Evolutionary conservation across 64 coral and sea anemone species (phyloP).

Genomic region (Pocillopora verrucosa): DNA sequence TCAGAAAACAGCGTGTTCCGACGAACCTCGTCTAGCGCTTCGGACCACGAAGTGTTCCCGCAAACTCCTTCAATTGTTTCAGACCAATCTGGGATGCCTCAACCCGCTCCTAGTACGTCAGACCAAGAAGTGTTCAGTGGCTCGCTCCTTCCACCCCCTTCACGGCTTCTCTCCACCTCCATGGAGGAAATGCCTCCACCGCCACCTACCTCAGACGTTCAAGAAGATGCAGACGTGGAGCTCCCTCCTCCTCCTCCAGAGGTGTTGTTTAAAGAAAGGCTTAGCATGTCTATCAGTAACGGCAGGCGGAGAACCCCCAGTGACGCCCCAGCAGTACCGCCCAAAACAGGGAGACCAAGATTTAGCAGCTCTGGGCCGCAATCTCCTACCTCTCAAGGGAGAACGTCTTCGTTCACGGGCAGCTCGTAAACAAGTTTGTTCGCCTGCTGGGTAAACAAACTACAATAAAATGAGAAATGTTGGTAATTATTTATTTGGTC

Average conservation of each 20-base stretch:
- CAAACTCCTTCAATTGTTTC: background rate
- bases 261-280: slow-evolving; percentile 53
- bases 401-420: background rate
- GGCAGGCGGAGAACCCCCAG: slow-evolving; percentile 21
- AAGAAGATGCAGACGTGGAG: slow-evolving; percentile 62
- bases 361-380: slow-evolving; percentile 14
- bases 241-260: slow-evolving; percentile 88
- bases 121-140: slow-evolving; percentile 33
- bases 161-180: background rate
- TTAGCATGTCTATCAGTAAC: slow-evolving; percentile 49
- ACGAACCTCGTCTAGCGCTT: slow-evolving; percentile 12
- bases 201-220: slow-evolving; percentile 12
- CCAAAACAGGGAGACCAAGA: slow-evolving; percentile 44
- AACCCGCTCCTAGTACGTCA: slow-evolving; percentile 3
- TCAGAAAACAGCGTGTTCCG: slow-evolving; percentile 23
- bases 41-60: slow-evolving; percentile 32
- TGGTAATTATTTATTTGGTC: background rate
- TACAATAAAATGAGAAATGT: background rate
- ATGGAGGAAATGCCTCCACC: slow-evolving; percentile 69
- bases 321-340: slow-evolving; percentile 17
- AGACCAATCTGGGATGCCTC: slow-evolving; percentile 17
- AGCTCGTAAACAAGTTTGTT: background rate
- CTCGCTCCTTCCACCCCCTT: background rate
- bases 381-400: background rate
- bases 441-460: background rate